phyloP scores from a whole-genome alignment of 2,888 invertebrate species.

The Phortica okadai region DNA sequence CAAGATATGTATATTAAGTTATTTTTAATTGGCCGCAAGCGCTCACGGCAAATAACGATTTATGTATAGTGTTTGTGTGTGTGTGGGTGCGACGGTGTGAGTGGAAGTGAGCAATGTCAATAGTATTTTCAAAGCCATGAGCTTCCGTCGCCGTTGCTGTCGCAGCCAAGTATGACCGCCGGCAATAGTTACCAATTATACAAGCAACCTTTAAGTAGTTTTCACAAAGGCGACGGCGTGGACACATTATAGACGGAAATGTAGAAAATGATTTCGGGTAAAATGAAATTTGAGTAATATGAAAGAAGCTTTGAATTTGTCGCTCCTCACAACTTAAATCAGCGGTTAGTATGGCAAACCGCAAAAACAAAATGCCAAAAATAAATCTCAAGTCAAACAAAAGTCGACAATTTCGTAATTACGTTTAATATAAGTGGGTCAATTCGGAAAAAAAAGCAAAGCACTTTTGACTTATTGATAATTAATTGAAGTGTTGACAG shows the following conservation, averaged over 20 bases:
- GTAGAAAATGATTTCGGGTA: background rate
- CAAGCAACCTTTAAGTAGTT: background rate
- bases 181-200: conserved; percentile 12
- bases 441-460: conserved; percentile 36
- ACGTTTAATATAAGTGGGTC: background rate
- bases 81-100: no score
- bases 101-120: no score
- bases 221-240: background rate
- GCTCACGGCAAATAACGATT: background rate
- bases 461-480: conserved; percentile 42
- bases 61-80: background rate
- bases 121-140: background rate
- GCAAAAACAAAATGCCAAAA: background rate
- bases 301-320: background rate
- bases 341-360: background rate
- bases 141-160: background rate
- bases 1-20: conserved; percentile 51
- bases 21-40: conserved; percentile 59
- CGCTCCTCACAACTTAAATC: background rate
- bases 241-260: background rate
- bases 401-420: background rate
- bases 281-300: background rate
- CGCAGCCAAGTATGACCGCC: background rate
- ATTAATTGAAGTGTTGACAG: conserved; percentile 59
- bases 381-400: background rate